These are phyloP conservation scores for Aphaenogaster rudis DNA, from an alignment of 1,140 invertebrate genomes.

Conservation along the genomic window DNA sequence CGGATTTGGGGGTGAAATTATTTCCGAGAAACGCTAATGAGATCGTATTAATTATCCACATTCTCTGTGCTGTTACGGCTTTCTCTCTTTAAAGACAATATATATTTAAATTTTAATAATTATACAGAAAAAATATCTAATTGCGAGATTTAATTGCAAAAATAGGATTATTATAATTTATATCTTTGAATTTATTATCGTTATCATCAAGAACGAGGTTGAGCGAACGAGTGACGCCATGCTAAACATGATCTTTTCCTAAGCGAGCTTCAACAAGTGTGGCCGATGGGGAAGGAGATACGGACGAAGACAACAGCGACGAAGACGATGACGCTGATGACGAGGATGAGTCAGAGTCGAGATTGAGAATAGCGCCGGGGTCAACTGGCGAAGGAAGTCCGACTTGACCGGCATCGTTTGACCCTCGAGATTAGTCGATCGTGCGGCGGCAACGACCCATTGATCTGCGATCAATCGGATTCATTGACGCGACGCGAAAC, in stretches of 20 bases:
- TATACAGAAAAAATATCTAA: not conserved
- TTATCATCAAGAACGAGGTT: not conserved
- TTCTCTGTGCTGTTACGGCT: not conserved
- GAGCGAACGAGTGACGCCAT: constrained; percentile 31
- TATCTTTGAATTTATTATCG: constrained; percentile 35
- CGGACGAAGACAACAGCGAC: constrained; percentile 62
- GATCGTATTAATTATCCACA: not conserved
- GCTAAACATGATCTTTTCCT: constrained; percentile 51
- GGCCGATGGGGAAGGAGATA: constrained; percentile 43
- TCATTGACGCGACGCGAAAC: constrained; percentile 80
- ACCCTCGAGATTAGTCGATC: constrained; percentile 79
- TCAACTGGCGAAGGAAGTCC: constrained; percentile 84
- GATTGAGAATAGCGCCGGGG: constrained; percentile 84
- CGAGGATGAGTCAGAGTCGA: constrained; percentile 85
- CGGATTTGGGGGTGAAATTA: constrained; percentile 26
- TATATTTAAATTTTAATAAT: not conserved
- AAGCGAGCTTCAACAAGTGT: constrained; percentile 49
- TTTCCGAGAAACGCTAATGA: constrained; percentile 32
- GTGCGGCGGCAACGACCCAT: constrained; percentile 79
- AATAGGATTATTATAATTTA: not conserved
- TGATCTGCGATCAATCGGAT: constrained; percentile 86
- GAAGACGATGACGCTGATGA: constrained; percentile 71
- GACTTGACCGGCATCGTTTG: constrained; percentile 82
- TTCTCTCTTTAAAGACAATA: not conserved
- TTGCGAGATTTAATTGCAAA: not conserved